phyloP scores from a whole-genome alignment of 2,797 vertebrate genomes.

The Nannoperca australis region DNA sequence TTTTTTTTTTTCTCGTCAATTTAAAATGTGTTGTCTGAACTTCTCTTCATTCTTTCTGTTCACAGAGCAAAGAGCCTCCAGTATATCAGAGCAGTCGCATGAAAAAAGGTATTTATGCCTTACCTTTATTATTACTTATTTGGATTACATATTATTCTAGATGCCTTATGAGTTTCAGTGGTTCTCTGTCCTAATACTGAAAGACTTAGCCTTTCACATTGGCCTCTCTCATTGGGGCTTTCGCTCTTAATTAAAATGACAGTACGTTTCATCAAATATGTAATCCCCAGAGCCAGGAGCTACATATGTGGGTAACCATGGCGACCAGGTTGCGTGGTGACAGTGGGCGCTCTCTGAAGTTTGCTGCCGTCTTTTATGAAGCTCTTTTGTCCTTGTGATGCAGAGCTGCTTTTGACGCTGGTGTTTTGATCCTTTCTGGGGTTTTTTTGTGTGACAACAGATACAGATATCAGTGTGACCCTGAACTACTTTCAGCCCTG shows the following conservation, averaged over 20 bases:
- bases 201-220: conserved; percentile 1
- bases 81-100: conserved; percentile 69
- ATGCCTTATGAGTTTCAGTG: background rate
- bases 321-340: conserved; percentile 55
- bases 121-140: background rate
- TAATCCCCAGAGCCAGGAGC: conserved; percentile 4
- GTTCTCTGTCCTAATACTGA: background rate
- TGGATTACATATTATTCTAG: background rate
- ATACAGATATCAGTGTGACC: conserved; percentile 22
- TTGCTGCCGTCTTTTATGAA: conserved; percentile 42
- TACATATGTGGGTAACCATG: conserved; percentile 47
- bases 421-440: conserved; percentile 42
- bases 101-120: conserved; percentile 78
- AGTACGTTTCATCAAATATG: conserved; percentile 10
- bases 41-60: conserved; percentile 34
- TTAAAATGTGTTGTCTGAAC: background rate
- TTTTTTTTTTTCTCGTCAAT: background rate
- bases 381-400: conserved; percentile 45
- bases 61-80: conserved; percentile 75
- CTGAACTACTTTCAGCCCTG: background rate
- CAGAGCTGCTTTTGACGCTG: conserved; percentile 25
- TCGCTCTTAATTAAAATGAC: conserved; percentile 18
- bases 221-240: background rate
- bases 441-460: conserved; percentile 6
- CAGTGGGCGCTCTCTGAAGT: conserved; percentile 37